Evolutionary conservation across 2,113 vertebrate species (phyloP).

Genomic region (Salminus brasiliensis): DNA sequence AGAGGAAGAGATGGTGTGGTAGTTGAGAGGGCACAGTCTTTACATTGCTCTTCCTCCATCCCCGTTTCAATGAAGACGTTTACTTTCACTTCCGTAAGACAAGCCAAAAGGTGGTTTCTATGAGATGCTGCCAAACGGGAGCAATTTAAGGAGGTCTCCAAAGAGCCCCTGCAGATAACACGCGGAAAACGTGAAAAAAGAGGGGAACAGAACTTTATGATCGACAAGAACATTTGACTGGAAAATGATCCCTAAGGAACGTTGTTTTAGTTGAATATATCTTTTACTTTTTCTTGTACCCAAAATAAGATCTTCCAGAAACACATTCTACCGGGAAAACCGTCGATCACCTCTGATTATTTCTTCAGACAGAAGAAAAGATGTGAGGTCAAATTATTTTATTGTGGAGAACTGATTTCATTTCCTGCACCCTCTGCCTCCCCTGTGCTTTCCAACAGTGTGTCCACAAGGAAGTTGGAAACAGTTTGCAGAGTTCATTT

Average conservation of each 20-base stretch:
- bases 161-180: slow-evolving; percentile 10
- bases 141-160: slow-evolving; percentile 24
- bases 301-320: slow-evolving; percentile 1
- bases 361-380: not conserved
- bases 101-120: slow-evolving; percentile 33
- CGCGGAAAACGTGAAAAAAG: not conserved
- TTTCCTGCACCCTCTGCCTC: slow-evolving; percentile 6
- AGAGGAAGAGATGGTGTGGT: slow-evolving; percentile 25
- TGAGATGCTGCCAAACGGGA: slow-evolving; percentile 29
- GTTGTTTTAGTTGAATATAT: slow-evolving; percentile 28
- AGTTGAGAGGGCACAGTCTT: slow-evolving; percentile 1
- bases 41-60: slow-evolving; percentile 22
- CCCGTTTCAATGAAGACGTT: slow-evolving; percentile 49
- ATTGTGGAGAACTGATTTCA: not conserved
- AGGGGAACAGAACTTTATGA: slow-evolving; percentile 24
- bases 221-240: slow-evolving; percentile 15
- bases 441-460: slow-evolving; percentile 18
- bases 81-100: slow-evolving; percentile 36
- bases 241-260: slow-evolving; percentile 23
- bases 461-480: slow-evolving; percentile 19
- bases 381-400: not conserved
- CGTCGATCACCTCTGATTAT: not conserved
- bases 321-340: slow-evolving; percentile 20
- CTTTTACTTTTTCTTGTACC: slow-evolving; percentile 8
- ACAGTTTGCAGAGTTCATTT: slow-evolving; percentile 14